Evolutionary conservation across 2,888 invertebrate genomes (phyloP), one percentile per base, ranked within the genome.

Genomic region (Volucella inflata): DNA sequence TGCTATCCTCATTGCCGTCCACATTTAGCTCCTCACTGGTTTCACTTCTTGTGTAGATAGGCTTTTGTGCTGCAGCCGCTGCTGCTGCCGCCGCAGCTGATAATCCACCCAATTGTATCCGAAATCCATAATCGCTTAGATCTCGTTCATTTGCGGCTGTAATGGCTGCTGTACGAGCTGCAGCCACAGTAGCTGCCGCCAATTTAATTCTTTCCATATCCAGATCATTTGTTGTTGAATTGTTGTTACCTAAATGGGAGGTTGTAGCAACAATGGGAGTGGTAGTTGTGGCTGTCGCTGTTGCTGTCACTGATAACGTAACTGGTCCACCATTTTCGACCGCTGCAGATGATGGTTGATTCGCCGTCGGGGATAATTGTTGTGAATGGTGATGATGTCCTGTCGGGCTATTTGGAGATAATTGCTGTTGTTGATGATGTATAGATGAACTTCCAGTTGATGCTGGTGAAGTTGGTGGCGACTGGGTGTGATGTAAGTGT

Each of bases 11-110:
- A 77, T 92, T 92, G 44, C 92, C 92, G 88, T 92, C 92, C 4
- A 92, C 92, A 82, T 92, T 92, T n/a, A 92, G 87, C 87, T 92
- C 92, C 77, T 92, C 92, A 77, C 92, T 92, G 67, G 92, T 92
- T 88, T 92, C 92, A 88, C 92, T 92, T 46, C 92, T 88, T 21
- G 92, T 90, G 88, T 92, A 92, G 88, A 90, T 91, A 17, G 57
- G 76, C 36, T 81, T 85, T 60, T 85, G 85, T 38, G 90, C 89
- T n/a, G 90, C 90, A 8, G 90, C 91, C 2, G 91, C 91, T 14
- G 91, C 91, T 4, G 91, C 91, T 6, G 91, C 91, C 10, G 91
- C 91, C 11, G 91, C 91, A n/a, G 92, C 90, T 38, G 92, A 90
- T 84, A 92, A 88, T 6, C 92, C 92, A 42, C 92, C 92, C 87